A percentile compares a stretch with the other conserved stretches of the same genome.
Conservation (phyloP, 2,888 invertebrate species). For the Pollenia amentaria region DNA sequence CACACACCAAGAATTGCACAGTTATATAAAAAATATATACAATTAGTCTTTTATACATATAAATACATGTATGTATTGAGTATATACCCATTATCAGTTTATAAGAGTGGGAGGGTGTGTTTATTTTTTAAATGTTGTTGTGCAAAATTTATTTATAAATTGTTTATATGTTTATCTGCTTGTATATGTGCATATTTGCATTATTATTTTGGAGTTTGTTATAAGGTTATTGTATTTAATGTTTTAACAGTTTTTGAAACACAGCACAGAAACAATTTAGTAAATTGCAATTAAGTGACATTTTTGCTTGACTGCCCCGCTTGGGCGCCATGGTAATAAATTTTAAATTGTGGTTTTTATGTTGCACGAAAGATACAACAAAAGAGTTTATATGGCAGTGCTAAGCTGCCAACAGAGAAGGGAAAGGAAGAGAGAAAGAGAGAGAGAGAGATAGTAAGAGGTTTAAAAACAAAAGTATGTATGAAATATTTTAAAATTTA, state of each 20-base stretch:
- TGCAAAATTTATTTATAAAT: constrained; percentile 64
- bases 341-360: constrained; percentile 81
- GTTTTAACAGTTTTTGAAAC: constrained; percentile 69
- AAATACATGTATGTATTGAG: not conserved
- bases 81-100: constrained; percentile 55
- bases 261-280: constrained; percentile 81
- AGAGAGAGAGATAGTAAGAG: not conserved
- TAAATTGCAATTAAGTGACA: constrained; percentile 83
- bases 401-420: not conserved
- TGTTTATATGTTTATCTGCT: constrained; percentile 28
- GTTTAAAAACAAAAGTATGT: not conserved
- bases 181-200: not conserved
- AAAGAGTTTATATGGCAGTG: not conserved
- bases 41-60: constrained; percentile 61
- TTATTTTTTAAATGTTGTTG: constrained; percentile 17
- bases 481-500: constrained; percentile 81
- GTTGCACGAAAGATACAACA: constrained; percentile 38
- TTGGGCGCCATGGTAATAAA: constrained; percentile 80
- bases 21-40: constrained; percentile 33
- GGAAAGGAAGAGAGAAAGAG: not conserved
- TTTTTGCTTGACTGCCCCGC: constrained; percentile 77
- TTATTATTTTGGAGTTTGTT: constrained; percentile 55
- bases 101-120: constrained; percentile 3
- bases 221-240: constrained; percentile 73
- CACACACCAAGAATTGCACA: constrained; percentile 74